These are phyloP conservation scores for Brachyhypopomus gauderio DNA, from an alignment of 2,113 vertebrate genomes.

Conservation along the genomic window DNA sequence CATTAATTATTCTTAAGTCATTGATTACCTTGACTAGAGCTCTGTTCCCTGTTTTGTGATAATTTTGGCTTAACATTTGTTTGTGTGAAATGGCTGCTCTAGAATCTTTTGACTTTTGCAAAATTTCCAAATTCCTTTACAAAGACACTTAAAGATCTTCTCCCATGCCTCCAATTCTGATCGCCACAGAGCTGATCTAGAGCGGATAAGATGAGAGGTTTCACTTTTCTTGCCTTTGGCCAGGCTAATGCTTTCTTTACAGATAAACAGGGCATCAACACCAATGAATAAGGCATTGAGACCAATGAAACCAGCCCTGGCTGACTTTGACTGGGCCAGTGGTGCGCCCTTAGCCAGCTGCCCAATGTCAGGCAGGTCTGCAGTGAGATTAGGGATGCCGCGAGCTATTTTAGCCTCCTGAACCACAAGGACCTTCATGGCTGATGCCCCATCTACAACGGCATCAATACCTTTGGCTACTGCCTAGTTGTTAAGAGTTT, in stretches of 20 bases:
- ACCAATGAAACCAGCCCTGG: constrained; percentile 52
- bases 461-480: constrained; percentile 46
- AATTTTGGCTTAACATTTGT: background rate
- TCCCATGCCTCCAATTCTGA: constrained; percentile 56
- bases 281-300: constrained; percentile 60
- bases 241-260: constrained; percentile 57
- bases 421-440: constrained; percentile 41
- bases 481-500: too few species aligned
- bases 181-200: constrained; percentile 51
- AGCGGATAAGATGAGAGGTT: constrained; percentile 50
- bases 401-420: constrained; percentile 51
- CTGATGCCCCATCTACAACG: constrained; percentile 44
- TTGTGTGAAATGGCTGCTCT: constrained; percentile 44
- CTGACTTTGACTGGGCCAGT: constrained; percentile 49
- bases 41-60: background rate
- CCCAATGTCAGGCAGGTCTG: constrained; percentile 60
- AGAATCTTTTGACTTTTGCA: constrained; percentile 37
- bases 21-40: too few species aligned
- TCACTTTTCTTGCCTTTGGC: constrained; percentile 59
- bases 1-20: too few species aligned
- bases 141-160: constrained; percentile 49
- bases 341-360: constrained; percentile 56
- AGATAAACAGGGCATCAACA: constrained; percentile 59
- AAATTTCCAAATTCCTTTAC: constrained; percentile 46
- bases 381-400: constrained; percentile 44